Percentiles rank a stretch among this genome's conserved stretches.
Evolutionary conservation across 1,140 invertebrate genomes (phyloP).

Genomic region (Laupala kohalensis): DNA sequence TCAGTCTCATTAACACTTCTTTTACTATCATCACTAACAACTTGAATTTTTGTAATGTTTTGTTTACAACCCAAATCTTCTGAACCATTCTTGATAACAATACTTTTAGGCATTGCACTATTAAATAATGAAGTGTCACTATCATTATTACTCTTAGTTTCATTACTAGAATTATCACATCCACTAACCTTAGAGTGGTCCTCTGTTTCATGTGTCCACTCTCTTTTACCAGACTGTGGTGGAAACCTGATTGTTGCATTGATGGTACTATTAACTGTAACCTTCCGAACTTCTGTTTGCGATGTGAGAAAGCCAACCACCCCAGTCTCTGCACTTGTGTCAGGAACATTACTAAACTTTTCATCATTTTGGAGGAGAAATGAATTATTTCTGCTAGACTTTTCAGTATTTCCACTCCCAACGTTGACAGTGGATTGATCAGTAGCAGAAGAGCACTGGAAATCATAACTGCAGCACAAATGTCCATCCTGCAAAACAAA

Average conservation of each 20-base stretch:
- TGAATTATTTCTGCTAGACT: background rate
- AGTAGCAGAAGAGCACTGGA: slow-evolving; percentile 33
- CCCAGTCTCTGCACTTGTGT: background rate
- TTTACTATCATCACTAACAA: slow-evolving; percentile 4
- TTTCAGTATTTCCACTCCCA: background rate
- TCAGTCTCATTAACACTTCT: slow-evolving; percentile 4
- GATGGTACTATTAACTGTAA: background rate
- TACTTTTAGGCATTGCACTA: background rate
- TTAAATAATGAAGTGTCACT: background rate
- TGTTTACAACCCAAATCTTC: slow-evolving; percentile 2
- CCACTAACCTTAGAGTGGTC: background rate
- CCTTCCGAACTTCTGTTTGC: slow-evolving; percentile 12
- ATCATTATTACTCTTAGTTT: background rate
- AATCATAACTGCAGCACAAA: slow-evolving; percentile 47
- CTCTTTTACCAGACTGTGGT: background rate
- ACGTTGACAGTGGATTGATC: background rate
- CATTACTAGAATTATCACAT: background rate
- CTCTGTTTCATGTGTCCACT: background rate
- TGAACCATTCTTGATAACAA: slow-evolving; percentile 5
- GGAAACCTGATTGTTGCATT: background rate
- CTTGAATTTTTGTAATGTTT: background rate
- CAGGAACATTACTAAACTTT: background rate
- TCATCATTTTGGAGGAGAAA: background rate
- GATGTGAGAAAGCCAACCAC: background rate
- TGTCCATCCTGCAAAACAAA: slow-evolving; percentile 37